Base-by-base conservation (phyloP, 2,797 vertebrate genomes). In the Podarcis siculus region DNA sequence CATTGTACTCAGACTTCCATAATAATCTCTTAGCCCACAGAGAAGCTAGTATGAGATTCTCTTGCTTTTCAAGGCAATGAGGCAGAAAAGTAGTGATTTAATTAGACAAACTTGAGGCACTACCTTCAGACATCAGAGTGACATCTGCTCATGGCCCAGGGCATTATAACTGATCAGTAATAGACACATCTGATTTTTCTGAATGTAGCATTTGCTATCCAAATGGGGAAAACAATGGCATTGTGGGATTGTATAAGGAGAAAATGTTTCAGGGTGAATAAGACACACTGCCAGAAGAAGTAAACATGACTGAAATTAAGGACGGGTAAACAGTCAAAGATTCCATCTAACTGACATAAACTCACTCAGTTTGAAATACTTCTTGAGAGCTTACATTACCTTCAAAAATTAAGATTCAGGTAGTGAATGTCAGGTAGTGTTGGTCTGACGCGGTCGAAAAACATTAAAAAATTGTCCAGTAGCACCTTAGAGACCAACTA, bases 41-140 rank as follows among this genome's bases (percentile, higher is more conserved):
- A 90, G 69, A 58, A 89, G 15, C 72, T 66, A 42, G 61, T 76
- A 79, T 67, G 55, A 91, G 61, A 58, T 19, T 75, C 23, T 0
- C 5, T n/a, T 45, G 42, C 30, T 82, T 92, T 91, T 58, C 76
- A 89, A 92, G 82, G 69, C 78, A 92, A 1, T 78, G 86, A 66
- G 45, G 75, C 82, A 89, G 85, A 87, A 86, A 93, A 82, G 58
- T 87, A 94, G 83, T 71, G 69, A 92, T 89, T 66, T 89, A 66
- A 87, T 90, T 87, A 86, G 82, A 37, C 42, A 37, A 82, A 89
- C 35, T 86, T 83, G 66, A 87, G 61, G 1, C 12, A 1, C 9
- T 89, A 75, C 84, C 88, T 90, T 95, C 91, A 87, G 73, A 82
- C 79, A 87, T 15, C 86, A 81, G 79, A 88, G 86, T 87, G 91